Percentiles rank a stretch among this genome's conserved stretches.
phyloP scores from a whole-genome alignment of 2,888 invertebrate genomes.

The Kryphioiulus occultus region DNA sequence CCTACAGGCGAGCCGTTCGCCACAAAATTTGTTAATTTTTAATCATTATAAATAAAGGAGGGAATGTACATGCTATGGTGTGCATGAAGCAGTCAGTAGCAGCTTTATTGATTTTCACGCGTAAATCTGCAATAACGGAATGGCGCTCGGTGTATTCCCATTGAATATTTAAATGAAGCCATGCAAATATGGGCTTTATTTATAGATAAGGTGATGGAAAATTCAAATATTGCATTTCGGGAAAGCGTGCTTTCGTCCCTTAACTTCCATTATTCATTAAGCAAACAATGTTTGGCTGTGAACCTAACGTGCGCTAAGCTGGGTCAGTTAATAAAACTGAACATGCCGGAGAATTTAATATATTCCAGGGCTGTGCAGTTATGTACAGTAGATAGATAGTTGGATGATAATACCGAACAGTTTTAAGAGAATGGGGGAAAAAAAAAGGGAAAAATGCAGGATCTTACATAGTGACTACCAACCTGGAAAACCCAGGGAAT shows the following conservation, averaged over 20 bases:
- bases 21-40: conserved; percentile 29
- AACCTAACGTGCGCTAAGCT: conserved; percentile 21
- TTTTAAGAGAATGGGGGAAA: not conserved
- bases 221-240: conserved; percentile 11
- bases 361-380: not conserved
- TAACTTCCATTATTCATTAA: conserved; percentile 36
- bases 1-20: not conserved
- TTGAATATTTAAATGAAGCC: conserved; percentile 33
- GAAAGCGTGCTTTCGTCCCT: not conserved
- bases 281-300: conserved; percentile 26
- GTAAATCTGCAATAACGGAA: conserved; percentile 11
- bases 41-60: conserved; percentile 21
- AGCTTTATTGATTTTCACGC: conserved; percentile 26
- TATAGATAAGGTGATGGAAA: conserved; percentile 36
- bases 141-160: not conserved
- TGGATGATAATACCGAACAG: not conserved
- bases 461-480: too few species aligned
- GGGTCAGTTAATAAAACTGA: conserved; percentile 33
- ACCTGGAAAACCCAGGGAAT: too few species aligned
- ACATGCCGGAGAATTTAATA: not conserved
- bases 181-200: conserved; percentile 39
- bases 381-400: not conserved
- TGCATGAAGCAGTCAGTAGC: not conserved
- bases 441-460: not conserved
- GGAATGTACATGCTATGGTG: not conserved